These are phyloP conservation scores for Merluccius polli DNA, from an alignment of 2,797 vertebrate species.

Conservation along the genomic window DNA sequence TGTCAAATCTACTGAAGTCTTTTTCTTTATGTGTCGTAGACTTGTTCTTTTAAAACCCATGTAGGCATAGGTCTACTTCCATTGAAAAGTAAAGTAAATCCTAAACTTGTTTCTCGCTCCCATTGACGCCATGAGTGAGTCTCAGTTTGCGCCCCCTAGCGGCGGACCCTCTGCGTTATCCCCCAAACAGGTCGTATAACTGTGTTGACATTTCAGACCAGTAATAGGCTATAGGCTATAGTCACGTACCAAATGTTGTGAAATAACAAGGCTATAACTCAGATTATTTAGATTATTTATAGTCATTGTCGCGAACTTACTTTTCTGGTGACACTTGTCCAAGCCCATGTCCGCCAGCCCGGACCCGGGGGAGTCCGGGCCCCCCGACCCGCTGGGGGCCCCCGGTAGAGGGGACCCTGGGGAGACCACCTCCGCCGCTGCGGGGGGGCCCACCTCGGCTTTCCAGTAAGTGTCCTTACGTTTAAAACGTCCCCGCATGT, in stretches of 20 bases:
- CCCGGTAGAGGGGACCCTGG: background rate
- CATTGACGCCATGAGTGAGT: too few relatives aligned
- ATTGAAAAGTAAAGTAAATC: too few relatives aligned
- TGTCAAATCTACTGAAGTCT: background rate
- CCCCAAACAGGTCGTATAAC: background rate
- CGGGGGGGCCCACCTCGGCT: background rate
- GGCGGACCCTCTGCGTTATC: background rate
- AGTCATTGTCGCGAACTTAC: slow-evolving; percentile 14
- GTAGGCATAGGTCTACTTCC: too few relatives aligned
- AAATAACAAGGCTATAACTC: background rate
- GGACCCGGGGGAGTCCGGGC: slow-evolving; percentile 12
- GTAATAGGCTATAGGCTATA: background rate
- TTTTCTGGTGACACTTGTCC: slow-evolving; percentile 5
- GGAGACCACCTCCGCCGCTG: background rate
- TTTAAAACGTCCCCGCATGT: slow-evolving; percentile 50
- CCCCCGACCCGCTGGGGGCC: background rate
- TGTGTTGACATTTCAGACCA: background rate
- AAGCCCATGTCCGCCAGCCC: background rate
- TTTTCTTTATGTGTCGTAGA: background rate
- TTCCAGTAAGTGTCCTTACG: background rate
- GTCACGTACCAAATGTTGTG: background rate
- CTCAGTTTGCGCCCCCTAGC: background rate
- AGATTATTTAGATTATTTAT: too few relatives aligned
- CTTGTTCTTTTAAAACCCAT: background rate
- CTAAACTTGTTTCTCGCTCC: too few relatives aligned